These are phyloP conservation scores for Triops cancriformis DNA, from an alignment of 1,140 invertebrate species.

Conservation along the genomic window DNA sequence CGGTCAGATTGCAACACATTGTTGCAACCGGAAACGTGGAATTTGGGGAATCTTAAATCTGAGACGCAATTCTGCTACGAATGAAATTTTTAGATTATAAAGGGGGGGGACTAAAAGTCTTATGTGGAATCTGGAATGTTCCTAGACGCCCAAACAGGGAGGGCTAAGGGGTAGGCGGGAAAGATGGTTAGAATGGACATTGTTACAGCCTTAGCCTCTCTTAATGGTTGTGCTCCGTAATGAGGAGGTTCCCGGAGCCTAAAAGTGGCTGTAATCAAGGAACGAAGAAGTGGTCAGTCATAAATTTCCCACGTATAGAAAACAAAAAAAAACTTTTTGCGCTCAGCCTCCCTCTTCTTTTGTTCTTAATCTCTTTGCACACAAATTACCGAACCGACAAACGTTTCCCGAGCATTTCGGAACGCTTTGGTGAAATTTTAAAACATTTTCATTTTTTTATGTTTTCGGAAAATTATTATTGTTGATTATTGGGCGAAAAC, in stretches of 20 bases:
- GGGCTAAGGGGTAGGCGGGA: neutral
- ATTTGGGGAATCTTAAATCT: constrained; percentile 1
- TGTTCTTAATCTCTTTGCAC: constrained; percentile 10
- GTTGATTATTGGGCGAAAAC: too few relatives aligned
- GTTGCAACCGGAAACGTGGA: neutral
- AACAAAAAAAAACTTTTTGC: neutral
- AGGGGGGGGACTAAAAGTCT: neutral
- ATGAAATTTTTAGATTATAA: neutral
- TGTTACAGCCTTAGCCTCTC: neutral
- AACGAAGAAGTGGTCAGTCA: neutral
- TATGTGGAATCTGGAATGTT: neutral
- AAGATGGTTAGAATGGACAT: neutral
- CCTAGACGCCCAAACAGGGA: neutral
- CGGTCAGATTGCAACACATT: neutral
- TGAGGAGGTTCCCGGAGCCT: constrained; percentile 7
- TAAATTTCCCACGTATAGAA: constrained; percentile 5
- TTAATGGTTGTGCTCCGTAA: constrained; percentile 5
- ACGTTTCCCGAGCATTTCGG: neutral
- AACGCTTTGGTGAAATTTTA: too few relatives aligned
- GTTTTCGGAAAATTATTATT: too few relatives aligned
- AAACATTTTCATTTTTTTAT: too few relatives aligned
- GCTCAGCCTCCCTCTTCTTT: neutral
- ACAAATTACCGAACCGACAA: neutral
- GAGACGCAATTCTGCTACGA: neutral
- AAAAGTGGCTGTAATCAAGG: constrained; percentile 13